These are phyloP conservation scores for Andricus quercusramuli DNA, from an alignment of 2,888 invertebrate genomes.

Conservation along the genomic window DNA sequence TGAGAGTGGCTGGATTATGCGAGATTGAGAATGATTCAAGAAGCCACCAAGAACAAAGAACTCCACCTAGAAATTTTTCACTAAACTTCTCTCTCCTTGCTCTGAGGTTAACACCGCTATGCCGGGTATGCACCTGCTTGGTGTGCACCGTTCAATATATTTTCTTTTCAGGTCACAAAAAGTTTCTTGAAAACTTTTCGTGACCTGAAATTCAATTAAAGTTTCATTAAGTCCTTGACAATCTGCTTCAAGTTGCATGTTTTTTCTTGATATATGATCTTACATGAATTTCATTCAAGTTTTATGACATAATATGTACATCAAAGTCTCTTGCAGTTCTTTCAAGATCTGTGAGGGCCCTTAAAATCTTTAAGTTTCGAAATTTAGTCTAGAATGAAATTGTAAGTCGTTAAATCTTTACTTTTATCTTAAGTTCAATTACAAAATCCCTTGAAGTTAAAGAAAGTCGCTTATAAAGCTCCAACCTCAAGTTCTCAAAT, in stretches of 20 bases:
- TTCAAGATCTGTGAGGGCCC: background rate
- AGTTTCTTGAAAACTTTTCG: background rate
- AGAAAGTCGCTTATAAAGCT: background rate
- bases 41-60: background rate
- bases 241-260: background rate
- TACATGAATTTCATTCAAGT: background rate
- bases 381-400: background rate
- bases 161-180: background rate
- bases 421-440: background rate
- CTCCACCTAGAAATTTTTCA: background rate
- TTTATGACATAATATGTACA: no score
- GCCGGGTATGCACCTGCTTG: background rate
- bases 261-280: background rate
- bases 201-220: background rate
- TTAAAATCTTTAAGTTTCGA: background rate
- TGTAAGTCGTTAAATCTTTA: background rate
- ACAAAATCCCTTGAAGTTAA: background rate
- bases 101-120: background rate
- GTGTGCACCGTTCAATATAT: background rate
- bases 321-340: no score
- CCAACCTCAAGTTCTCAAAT: background rate
- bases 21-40: conserved; percentile 40
- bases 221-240: background rate
- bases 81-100: background rate
- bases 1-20: conserved; percentile 52